phyloP scores from a whole-genome alignment of 2,888 invertebrate genomes.

The Trissoscelio sp. region DNA sequence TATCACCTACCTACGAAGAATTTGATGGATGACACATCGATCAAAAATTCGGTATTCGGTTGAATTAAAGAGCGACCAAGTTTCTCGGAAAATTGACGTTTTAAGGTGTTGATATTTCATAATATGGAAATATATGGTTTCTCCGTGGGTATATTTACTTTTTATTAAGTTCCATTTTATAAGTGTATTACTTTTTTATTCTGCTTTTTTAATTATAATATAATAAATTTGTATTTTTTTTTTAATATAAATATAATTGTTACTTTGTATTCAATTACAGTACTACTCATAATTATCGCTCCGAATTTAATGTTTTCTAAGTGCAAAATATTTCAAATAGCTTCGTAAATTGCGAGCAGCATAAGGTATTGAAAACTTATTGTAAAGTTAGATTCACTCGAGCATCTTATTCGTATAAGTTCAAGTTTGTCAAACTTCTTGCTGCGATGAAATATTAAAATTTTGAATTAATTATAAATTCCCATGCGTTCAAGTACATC shows the following conservation, averaged over 20 bases:
- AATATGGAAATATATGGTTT: neutral
- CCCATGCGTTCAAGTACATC: conserved; percentile 24
- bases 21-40: conserved; percentile 50
- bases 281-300: conserved; percentile 3
- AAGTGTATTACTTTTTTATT: too few species aligned
- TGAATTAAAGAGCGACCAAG: conserved; percentile 23
- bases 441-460: conserved; percentile 52
- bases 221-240: too few species aligned
- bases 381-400: conserved; percentile 55
- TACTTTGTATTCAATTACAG: neutral
- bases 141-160: too few species aligned
- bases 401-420: conserved; percentile 55
- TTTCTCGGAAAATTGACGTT: conserved; percentile 36
- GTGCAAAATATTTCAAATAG: conserved; percentile 38
- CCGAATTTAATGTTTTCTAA: conserved; percentile 31
- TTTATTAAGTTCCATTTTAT: too few species aligned
- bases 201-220: too few species aligned
- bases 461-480: conserved; percentile 59
- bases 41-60: conserved; percentile 41
- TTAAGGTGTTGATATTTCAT: conserved; percentile 16
- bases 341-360: conserved; percentile 33
- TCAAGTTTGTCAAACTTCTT: conserved; percentile 48
- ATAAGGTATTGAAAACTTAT: conserved; percentile 61
- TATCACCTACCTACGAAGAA: conserved; percentile 44
- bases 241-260: too few species aligned